phyloP scores from a whole-genome alignment of 1,140 invertebrate genomes.

The Dendrolimus kikuchii region DNA sequence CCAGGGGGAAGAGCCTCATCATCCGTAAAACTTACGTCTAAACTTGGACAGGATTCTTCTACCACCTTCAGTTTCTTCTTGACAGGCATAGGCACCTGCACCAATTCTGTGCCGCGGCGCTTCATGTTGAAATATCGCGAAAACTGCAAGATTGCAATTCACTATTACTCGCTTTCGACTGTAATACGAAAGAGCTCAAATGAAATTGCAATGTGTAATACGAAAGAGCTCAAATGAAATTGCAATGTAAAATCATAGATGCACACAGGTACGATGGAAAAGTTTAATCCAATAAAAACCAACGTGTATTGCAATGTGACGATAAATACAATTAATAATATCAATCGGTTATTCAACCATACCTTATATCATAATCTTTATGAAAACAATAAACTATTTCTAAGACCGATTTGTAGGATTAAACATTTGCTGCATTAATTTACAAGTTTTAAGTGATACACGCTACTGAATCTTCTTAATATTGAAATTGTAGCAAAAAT shows the following conservation, averaged over 20 bases:
- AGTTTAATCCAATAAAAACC: conserved; percentile 24
- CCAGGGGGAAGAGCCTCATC: conserved; percentile 73
- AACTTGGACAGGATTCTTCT: conserved; percentile 34
- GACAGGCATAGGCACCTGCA: conserved; percentile 28
- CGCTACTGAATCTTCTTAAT: conserved; percentile 5
- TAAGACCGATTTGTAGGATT: too few species aligned
- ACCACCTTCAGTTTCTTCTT: conserved; percentile 49
- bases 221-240: neutral
- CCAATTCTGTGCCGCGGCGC: conserved; percentile 41
- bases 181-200: neutral
- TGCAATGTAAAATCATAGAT: neutral
- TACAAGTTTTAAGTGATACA: neutral
- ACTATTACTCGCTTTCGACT: neutral
- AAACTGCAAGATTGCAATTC: neutral
- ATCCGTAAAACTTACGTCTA: conserved; percentile 52
- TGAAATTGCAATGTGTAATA: neutral
- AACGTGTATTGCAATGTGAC: conserved; percentile 26
- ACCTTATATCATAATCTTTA: neutral
- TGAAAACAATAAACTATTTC: neutral
- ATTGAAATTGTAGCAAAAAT: conserved; percentile 18
- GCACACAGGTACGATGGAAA: neutral
- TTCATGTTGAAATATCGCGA: conserved; percentile 33
- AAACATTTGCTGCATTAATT: too few species aligned
- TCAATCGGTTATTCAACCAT: neutral
- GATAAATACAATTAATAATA: conserved; percentile 8